Base-by-base conservation (phyloP, 2,797 vertebrate species). In the Botia kubotai region DNA sequence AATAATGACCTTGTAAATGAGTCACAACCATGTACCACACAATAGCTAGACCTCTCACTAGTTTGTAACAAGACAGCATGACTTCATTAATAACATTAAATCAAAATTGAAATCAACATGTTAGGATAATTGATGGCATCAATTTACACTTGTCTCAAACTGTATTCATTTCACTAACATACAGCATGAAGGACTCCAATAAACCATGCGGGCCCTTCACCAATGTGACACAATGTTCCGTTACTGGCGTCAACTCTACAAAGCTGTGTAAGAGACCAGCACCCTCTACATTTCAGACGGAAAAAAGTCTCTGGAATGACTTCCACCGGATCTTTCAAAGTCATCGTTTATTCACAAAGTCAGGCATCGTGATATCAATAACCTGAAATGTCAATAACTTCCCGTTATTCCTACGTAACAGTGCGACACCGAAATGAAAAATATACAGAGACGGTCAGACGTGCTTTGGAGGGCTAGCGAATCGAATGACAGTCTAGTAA, bases 241-340 rank as follows among this genome's bases (percentile, higher is more conserved):
- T 69, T 62, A 29, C 67, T 75, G 33, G 19, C 50, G 68, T 33
- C 67, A 70, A 29, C 16, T 70, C 5, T 48, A 3, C 48, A 33
- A 65, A 60, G 29, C 62, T 77, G 67, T 74, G 6, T 6, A 69
- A 60, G 33, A 83, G 80, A 87, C 75, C 85, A 87, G 84, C 80
- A 86, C 77, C 78, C 80, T 84, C 72, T 86, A 79, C 10, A 83
- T 79, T 78, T 81, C 76, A 84, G 10, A 43, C 6, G n/a, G 70
- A 39, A 72, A 46, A 82, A 63, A 29, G 11, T 43, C 21, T 17
- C n/a, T 21, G 19, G 43, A 36, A 10, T 62, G 11, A 74, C 58
- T 75, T 76, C 62, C 29, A 58, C 21, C 11, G 10, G 3, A 62
- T 19, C 6, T 57, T 26, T 46, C 17, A 65, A 81, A 5, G 57